Evolutionary conservation across 2,113 vertebrate genomes (phyloP).

Genomic region (Oncorhynchus tshawytscha): DNA sequence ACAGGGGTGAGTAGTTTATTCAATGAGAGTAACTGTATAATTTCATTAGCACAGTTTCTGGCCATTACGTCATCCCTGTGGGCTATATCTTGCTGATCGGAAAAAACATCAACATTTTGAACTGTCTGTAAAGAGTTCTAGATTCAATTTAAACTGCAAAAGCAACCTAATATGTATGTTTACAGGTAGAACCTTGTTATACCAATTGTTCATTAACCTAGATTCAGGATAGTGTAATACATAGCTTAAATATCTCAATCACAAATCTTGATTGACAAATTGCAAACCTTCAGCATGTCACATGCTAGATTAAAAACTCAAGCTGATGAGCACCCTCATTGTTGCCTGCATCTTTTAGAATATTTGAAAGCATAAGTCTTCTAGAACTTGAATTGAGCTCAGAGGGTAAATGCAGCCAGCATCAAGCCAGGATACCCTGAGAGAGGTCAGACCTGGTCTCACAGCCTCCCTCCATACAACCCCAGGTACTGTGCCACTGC

Average conservation of each 20-base stretch:
- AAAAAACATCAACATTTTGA: neutral
- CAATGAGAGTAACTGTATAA: conserved; percentile 10
- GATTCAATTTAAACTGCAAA: neutral
- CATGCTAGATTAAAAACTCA: neutral
- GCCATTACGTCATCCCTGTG: neutral
- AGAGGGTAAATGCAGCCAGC: conserved; percentile 19
- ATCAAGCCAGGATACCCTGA: conserved; percentile 47
- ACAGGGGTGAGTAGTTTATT: conserved; percentile 32
- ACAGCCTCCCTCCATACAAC: conserved; percentile 62
- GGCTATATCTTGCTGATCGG: neutral
- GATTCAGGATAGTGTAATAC: neutral
- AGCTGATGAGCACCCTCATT: conserved; percentile 8
- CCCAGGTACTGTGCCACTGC: conserved; percentile 66
- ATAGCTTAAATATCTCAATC: neutral
- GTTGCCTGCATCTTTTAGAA: conserved; percentile 24
- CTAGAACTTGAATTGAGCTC: conserved; percentile 22
- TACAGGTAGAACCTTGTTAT: neutral
- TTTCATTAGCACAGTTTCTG: conserved; percentile 9
- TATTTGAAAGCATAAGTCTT: conserved; percentile 31
- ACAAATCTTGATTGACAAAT: neutral
- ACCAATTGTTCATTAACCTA: neutral
- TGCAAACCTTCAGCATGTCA: neutral
- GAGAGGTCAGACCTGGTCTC: conserved; percentile 69
- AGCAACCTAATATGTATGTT: neutral
- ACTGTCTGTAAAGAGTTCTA: neutral